A percentile compares a stretch with the other conserved stretches of the same genome.
These are phyloP conservation scores for Panurus biarmicus DNA, from an alignment of 2,113 vertebrate genomes.

Conservation along the genomic window DNA sequence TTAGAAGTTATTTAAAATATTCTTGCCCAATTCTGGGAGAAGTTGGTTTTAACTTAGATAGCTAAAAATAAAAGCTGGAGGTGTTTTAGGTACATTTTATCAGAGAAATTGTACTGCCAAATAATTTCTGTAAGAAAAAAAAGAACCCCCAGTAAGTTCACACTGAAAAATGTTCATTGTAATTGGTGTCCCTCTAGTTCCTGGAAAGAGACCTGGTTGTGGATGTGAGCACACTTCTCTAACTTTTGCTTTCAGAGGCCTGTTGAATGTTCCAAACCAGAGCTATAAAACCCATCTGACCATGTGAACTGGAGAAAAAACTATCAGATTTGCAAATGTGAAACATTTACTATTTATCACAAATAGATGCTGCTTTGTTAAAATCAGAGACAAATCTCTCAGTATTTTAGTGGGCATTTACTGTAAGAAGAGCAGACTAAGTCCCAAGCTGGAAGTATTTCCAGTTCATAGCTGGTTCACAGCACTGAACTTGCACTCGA, in stretches of 20 bases:
- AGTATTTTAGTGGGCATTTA: neutral
- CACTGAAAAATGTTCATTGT: neutral
- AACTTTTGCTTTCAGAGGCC: neutral
- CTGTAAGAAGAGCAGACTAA: neutral
- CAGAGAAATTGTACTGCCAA: neutral
- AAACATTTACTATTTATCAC: neutral
- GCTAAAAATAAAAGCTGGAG: neutral
- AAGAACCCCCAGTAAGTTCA: neutral
- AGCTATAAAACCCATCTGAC: neutral
- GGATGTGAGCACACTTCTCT: neutral
- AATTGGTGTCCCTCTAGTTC: neutral
- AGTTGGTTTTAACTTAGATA: neutral
- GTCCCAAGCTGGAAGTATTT: neutral
- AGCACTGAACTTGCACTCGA: neutral
- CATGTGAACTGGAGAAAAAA: neutral
- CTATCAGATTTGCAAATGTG: neutral
- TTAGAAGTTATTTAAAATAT: neutral
- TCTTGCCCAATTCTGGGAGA: neutral
- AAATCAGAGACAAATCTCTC: neutral
- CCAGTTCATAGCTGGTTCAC: neutral
- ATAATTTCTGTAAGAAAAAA: neutral
- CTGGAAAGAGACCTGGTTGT: neutral
- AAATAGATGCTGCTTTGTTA: neutral
- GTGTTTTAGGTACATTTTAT: neutral
- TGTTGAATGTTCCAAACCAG: neutral